Percentiles rank a stretch among this genome's conserved stretches.
Evolutionary conservation across 1,140 invertebrate genomes (phyloP).

Genomic region (Xylocopa sonorina): DNA sequence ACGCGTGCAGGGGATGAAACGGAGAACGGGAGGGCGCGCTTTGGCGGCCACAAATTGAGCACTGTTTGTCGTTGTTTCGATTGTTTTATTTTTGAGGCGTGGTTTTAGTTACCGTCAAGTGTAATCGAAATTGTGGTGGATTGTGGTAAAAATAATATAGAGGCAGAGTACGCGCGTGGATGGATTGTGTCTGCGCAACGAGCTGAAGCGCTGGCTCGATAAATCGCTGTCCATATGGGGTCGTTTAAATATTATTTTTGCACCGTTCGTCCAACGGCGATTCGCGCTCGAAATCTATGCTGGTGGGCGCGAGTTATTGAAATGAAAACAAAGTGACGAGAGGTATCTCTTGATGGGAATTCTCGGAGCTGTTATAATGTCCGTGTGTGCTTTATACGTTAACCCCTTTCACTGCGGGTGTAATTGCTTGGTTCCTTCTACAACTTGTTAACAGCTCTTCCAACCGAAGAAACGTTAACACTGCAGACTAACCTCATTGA

Average conservation of each 20-base stretch:
- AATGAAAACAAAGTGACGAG: not conserved
- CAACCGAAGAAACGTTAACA: too few species aligned
- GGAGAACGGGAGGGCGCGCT: not conserved
- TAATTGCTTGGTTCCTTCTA: too few species aligned
- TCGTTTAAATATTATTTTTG: conserved; percentile 13
- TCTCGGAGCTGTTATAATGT: too few species aligned
- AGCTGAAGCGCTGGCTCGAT: conserved; percentile 7
- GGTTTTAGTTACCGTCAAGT: conserved; percentile 15
- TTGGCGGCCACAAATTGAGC: conserved; percentile 2
- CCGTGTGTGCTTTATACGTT: too few species aligned
- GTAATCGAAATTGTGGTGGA: conserved; percentile 22
- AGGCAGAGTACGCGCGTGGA: not conserved
- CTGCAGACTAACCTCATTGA: too few species aligned
- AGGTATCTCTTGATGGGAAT: too few species aligned
- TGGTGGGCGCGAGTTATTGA: not conserved
- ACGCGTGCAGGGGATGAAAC: not conserved
- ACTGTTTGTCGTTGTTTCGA: conserved; percentile 18
- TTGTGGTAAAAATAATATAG: conserved; percentile 18
- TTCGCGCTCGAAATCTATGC: not conserved
- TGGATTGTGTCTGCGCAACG: not conserved
- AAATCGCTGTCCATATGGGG: not conserved
- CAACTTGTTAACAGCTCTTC: too few species aligned
- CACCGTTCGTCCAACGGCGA: not conserved
- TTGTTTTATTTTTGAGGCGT: conserved; percentile 20
- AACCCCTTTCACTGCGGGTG: too few species aligned